phyloP scores from a whole-genome alignment of 2,113 vertebrate species.

The Varanus komodoensis region DNA sequence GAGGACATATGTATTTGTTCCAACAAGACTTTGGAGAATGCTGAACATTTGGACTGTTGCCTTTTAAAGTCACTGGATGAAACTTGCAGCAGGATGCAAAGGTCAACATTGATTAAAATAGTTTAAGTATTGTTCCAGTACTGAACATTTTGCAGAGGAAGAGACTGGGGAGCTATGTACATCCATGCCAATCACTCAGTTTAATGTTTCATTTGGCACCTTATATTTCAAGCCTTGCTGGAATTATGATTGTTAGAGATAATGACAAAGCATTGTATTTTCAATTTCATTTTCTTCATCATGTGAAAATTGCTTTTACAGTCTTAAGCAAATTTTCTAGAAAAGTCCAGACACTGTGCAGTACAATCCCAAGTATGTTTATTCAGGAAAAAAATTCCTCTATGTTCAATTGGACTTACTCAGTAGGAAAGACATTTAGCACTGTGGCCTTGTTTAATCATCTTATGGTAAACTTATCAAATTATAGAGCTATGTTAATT shows the following conservation, averaged over 20 bases:
- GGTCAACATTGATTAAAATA: neutral
- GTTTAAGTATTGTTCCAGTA: neutral
- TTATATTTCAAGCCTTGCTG: no score
- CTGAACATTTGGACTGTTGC: neutral
- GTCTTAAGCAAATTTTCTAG: neutral
- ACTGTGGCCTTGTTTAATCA: neutral
- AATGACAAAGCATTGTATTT: neutral
- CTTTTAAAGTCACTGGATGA: neutral
- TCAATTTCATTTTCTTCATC: neutral
- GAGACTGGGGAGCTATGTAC: neutral
- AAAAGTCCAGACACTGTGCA: neutral
- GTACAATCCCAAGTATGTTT: neutral
- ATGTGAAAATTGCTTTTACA: neutral
- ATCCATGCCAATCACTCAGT: neutral
- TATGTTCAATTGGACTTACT: neutral
- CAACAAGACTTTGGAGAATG: neutral
- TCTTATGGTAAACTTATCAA: neutral
- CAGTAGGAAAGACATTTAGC: neutral
- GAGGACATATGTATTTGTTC: neutral
- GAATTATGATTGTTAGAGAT: neutral
- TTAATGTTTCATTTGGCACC: no score
- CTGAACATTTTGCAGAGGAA: neutral
- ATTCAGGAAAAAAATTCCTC: neutral
- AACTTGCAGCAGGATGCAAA: neutral
- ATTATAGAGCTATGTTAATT: slow-evolving; percentile 3